Evolutionary conservation across 1,140 invertebrate genomes (phyloP), one percentile per base, ranked within the genome.

Genomic region (Saxidomus purpurata): DNA sequence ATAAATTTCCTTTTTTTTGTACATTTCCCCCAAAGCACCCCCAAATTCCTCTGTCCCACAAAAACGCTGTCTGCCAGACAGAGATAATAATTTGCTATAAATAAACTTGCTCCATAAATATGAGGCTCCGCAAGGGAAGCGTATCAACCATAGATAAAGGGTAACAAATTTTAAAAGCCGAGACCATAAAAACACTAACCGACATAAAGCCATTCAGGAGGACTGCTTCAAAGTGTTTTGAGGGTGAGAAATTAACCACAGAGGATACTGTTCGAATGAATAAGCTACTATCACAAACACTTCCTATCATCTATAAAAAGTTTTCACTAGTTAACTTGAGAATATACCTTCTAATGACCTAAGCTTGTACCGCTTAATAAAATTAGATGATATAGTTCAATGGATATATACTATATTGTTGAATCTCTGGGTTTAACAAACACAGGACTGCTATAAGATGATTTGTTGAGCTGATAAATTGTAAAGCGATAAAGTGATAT

Each of bases 401-500:
- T 80, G 74, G 40, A 88, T 79, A 67, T n/a, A n/a, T 61, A 31
- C 52, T 74, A 61, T 36, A n/a, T 55, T 80, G 76, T 79, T 19
- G 61, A 55, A 47, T 79, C 59, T 19, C 17, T n/a, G 2, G 52
- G 59, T 63, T 52, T 80, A 80, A 79, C 76, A 55, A 31, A 79
- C 31, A 79, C 31, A 79, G 31, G 52, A 69, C 22, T 17, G 85
- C 43, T 31, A 40, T 80, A 80, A 71, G 74, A 88, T 80, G 77
- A 88, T 79, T 69, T 88, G 86, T 67, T 47, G 25, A 34, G 52
- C 49, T 76, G 83, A 85, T 85, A 74, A 85, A 85, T 85, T n/a
- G 69, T 85, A 49, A 85, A 76, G 83, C 67, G 83, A 85, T 85
- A 85, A 85, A 85, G 83, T 74, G 69, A 85, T 85, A 85, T 85